A percentile compares a stretch with the other conserved stretches of the same genome.
These are phyloP conservation scores for Tragelaphus imberbis DNA, from an alignment of 2,113 vertebrate species.

Conservation along the genomic window DNA sequence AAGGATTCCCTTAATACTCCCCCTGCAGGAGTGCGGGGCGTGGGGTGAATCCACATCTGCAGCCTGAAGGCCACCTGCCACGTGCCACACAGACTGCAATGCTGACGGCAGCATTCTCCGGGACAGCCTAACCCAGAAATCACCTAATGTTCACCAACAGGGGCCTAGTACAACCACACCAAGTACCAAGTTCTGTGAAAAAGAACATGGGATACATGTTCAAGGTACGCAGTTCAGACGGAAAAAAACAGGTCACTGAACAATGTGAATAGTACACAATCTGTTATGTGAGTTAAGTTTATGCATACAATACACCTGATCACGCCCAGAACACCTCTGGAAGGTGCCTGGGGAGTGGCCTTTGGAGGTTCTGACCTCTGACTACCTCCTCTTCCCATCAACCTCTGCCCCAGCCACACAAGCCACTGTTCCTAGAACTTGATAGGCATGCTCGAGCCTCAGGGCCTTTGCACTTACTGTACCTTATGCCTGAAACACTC, in stretches of 20 bases:
- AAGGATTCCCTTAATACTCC: not conserved
- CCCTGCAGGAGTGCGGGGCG: fast-evolving
- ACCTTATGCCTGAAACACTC: not conserved
- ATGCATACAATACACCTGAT: not conserved
- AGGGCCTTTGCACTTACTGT: not conserved
- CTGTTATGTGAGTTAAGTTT: not conserved
- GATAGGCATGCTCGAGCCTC: not conserved
- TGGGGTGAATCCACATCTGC: too few relatives aligned
- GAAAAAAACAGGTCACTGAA: not conserved
- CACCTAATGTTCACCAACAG: not conserved
- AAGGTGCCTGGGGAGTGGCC: not conserved
- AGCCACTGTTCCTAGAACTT: not conserved
- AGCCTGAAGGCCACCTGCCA: not conserved
- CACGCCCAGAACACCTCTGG: not conserved
- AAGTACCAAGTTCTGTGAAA: not conserved
- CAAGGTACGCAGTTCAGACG: not conserved
- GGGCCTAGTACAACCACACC: not conserved
- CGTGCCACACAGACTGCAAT: not conserved
- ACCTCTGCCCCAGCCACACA: not conserved
- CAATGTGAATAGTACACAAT: not conserved
- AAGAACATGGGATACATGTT: not conserved
- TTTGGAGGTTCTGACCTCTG: not conserved
- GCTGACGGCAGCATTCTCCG: not conserved
- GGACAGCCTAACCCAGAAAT: not conserved
- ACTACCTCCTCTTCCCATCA: not conserved